Conservation (phyloP, 2,888 invertebrate species). For the Spodoptera exigua region DNA sequence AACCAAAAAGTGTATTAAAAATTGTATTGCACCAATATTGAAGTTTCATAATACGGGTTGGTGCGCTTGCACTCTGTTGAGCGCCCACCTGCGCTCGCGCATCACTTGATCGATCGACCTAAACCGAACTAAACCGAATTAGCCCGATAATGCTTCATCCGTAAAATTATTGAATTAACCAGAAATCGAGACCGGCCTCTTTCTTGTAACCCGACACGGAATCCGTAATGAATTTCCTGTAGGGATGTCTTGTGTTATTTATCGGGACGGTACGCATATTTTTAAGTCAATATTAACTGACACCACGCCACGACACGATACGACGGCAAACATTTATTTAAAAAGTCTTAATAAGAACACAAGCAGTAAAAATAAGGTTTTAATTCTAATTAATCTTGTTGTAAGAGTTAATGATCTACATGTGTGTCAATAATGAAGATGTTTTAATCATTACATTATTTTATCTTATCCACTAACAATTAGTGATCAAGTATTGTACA, state of each 20-base stretch:
- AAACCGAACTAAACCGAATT: slow-evolving; percentile 73
- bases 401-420: no score
- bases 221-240: slow-evolving; percentile 74
- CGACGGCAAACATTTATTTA: not conserved
- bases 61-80: slow-evolving; percentile 47
- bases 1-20: no score
- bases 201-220: slow-evolving; percentile 77
- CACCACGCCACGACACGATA: slow-evolving; percentile 3
- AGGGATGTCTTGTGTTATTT: slow-evolving; percentile 28
- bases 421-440: no score
- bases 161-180: slow-evolving; percentile 81
- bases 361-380: no score
- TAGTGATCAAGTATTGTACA: not conserved
- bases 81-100: slow-evolving; percentile 78
- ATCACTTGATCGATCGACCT: slow-evolving; percentile 75
- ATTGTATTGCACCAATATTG: slow-evolving; percentile 27
- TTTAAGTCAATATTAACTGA: slow-evolving; percentile 20
- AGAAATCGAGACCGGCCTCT: slow-evolving; percentile 75
- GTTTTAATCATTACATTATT: not conserved
- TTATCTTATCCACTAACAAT: not conserved
- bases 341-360: no score
- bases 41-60: slow-evolving; percentile 59
- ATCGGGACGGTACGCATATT: slow-evolving; percentile 16
- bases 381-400: no score
- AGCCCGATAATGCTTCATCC: slow-evolving; percentile 74